Conservation (phyloP, 2,797 vertebrate genomes). For the Rhyacichthys aspro region DNA sequence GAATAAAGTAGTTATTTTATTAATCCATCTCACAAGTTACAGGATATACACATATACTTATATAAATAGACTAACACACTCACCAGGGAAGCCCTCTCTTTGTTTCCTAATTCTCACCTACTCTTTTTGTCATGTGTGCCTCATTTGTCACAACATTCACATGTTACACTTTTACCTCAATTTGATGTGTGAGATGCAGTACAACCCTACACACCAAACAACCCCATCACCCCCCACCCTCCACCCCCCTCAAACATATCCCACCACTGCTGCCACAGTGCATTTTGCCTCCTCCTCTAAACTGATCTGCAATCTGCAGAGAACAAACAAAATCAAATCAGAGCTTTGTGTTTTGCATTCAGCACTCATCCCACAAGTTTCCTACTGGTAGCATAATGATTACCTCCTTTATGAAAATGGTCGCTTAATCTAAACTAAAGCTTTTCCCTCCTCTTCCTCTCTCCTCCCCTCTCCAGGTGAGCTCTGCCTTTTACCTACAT, state of each 20-base stretch:
- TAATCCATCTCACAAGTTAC: constrained; percentile 3
- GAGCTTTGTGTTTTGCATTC: constrained; percentile 85
- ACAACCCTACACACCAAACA: constrained; percentile 60
- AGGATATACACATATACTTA: constrained; percentile 15
- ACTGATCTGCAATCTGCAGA: constrained; percentile 63
- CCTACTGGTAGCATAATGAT: constrained; percentile 88
- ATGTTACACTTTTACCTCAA: constrained; percentile 81
- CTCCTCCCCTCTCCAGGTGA: constrained; percentile 79
- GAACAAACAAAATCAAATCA: constrained; percentile 88
- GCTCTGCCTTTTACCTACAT: constrained; percentile 62
- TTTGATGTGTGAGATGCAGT: constrained; percentile 83
- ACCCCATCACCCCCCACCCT: constrained; percentile 34
- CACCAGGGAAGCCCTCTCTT: constrained; percentile 69
- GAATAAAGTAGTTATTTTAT: constrained; percentile 9
- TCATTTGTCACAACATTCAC: constrained; percentile 81
- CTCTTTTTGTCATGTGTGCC: constrained; percentile 72
- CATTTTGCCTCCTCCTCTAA: constrained; percentile 39
- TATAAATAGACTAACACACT: constrained; percentile 29
- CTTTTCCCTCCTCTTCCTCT: constrained; percentile 58
- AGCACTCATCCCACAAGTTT: constrained; percentile 83
- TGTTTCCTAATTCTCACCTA: constrained; percentile 82
- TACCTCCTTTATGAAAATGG: constrained; percentile 81
- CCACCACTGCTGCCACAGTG: constrained; percentile 27
- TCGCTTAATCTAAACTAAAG: constrained; percentile 78
- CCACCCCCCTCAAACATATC: constrained; percentile 52